Evolutionary conservation across 1,140 invertebrate species (phyloP), one percentile per base, ranked within the genome.

Genomic region (Archegozetes longisetosus): DNA sequence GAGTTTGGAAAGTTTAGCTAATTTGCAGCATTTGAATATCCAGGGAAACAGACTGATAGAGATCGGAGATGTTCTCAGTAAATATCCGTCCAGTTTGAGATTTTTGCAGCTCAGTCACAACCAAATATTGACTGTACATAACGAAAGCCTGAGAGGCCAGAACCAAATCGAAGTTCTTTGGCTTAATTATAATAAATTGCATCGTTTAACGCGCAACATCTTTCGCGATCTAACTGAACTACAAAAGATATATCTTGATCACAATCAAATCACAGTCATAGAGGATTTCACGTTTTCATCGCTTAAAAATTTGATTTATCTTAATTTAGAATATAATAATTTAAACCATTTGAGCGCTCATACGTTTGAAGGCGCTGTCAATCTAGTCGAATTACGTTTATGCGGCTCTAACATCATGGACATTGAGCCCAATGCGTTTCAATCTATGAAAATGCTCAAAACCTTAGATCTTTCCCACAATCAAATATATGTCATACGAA

Each of bases 31-130:
- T 67, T 80, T 92, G 47, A 89, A 90, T 75, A 74, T 92, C 22
- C 86, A 89, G 68, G 82, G 84, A 14, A 92, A 93, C 72, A 74
- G 78, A 28, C 70, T 93, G 27, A 77, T 80, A 0, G 78, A 80
- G 40, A 71, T 92, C 1, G 84, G 82, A n/a, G 85, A 89, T 68
- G 80, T 88, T 24, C 86, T 91, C 66, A 80, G 65, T 32, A 62
- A 64, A 17, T 68, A 66, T 55, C 79, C 82, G 25, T 80, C 82
- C 1, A 84, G 84, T 1, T 74, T 90, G 52, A 80, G 88, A 23
- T 87, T 86, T 0, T 83, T 95, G 55, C 86, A 90, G 70, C 72
- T 94, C 9, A 85, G 86, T 68, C 80, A 82, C 55, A 95, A 94
- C 71, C 80, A 80, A 64, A 79, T 94, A 55, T 78, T 76, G 22